Evolutionary conservation across 2,797 vertebrate genomes (phyloP), one percentile per base, ranked within the genome.

Genomic region (Lepilemur ruficaudatus): DNA sequence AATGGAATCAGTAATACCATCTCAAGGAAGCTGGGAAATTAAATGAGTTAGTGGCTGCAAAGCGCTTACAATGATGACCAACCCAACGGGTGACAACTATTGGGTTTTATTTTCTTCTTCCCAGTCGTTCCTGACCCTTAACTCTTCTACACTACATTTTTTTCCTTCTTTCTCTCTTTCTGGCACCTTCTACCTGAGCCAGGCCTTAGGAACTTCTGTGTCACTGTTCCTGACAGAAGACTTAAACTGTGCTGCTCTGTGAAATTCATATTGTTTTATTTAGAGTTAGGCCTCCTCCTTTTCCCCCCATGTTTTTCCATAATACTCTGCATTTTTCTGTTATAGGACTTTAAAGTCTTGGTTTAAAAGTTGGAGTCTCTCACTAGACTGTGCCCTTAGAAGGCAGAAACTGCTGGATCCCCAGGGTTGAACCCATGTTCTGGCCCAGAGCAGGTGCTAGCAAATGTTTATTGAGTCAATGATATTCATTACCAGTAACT

Each of bases 1-100:
- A 8, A 38, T 17, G 15, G 5, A 55, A 0, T 70, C 15, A 3
- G 1, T 3, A 8, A 9, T 0, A 3, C 6, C 50, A 38, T 28
- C 18, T 13, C 10, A 3, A 78, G 46, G 63, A 81, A 67, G 43
- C 1, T 5, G 1, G 23, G 67, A 57, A 50, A 35, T 30, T 11
- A 32, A 25, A 18, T n/a, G 41, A 17, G 38, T 30, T 41, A 43
- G 23, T n/a, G 55, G 22, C 4, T 72, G 28, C 52, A 50, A 23
- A 75, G 43, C 10, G 1, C 18, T 59, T 30, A 17, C 41, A 22
- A 0, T 11, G 65, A 35, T 22, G 17, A 78, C n/a, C 22, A 18
- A 10, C 69, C 35, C n/a, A 10, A 0, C 1, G 32, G 72, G 0
- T 3, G 50, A 13, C 2, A 52, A 17, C 73, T 28, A 1, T n/a